phyloP scores from a whole-genome alignment of 2,888 invertebrate genomes.

The Limnephilus rhombicus region DNA sequence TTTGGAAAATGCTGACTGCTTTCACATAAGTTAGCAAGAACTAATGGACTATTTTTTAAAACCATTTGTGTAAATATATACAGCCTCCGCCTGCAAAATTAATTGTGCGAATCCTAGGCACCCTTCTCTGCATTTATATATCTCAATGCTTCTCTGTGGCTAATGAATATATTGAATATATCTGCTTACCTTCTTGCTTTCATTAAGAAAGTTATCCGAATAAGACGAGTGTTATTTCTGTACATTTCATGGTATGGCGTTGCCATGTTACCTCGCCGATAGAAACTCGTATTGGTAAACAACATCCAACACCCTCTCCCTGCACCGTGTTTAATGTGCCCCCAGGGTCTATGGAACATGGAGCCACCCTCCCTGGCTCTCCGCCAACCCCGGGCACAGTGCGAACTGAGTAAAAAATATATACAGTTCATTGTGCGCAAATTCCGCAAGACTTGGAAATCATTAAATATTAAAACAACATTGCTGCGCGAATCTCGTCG shows the following conservation, averaged over 20 bases:
- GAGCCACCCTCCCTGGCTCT: conserved; percentile 7
- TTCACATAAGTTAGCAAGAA: too few species aligned
- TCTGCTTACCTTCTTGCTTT: too few species aligned
- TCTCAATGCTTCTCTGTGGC: too few species aligned
- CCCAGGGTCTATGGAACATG: background rate
- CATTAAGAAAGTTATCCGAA: background rate
- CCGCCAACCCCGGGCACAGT: background rate
- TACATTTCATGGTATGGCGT: background rate
- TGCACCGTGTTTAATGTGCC: conserved; percentile 38
- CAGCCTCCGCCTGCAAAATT: too few species aligned
- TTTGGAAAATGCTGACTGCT: too few species aligned
- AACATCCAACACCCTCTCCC: background rate
- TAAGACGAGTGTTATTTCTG: background rate
- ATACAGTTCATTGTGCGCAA: background rate
- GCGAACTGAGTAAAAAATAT: conserved; percentile 13
- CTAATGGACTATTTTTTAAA: too few species aligned
- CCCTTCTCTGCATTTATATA: too few species aligned
- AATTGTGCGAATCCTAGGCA: too few species aligned
- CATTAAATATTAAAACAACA: conserved; percentile 5
- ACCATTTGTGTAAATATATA: too few species aligned
- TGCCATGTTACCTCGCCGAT: conserved; percentile 20
- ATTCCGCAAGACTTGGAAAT: background rate
- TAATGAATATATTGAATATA: too few species aligned
- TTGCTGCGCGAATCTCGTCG: background rate
- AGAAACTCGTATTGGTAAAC: background rate